Percentiles rank a stretch among this genome's conserved stretches.
phyloP scores from a whole-genome alignment of 2,888 invertebrate species.

The Magallana nippona region DNA sequence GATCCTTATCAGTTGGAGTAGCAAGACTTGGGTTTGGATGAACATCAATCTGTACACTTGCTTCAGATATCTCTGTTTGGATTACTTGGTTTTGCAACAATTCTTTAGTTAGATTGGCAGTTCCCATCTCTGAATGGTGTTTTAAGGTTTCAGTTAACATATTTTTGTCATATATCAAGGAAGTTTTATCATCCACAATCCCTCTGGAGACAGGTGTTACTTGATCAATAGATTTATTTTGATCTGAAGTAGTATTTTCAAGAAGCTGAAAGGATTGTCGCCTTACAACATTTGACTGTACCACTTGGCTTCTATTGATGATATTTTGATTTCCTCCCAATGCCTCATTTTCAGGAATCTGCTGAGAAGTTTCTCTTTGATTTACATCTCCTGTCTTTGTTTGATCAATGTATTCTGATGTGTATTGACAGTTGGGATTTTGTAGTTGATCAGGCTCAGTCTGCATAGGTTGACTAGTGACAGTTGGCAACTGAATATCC shows the following conservation, averaged over 20 bases:
- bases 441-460: neutral
- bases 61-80: neutral
- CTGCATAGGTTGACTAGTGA: neutral
- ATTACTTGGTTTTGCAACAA: neutral
- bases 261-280: slow-evolving; percentile 12
- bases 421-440: neutral
- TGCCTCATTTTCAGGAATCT: neutral
- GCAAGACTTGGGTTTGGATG: too few species aligned
- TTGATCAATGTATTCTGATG: neutral
- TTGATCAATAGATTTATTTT: neutral
- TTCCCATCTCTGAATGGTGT: neutral
- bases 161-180: neutral
- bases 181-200: neutral
- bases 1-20: too few species aligned
- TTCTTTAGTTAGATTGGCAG: neutral
- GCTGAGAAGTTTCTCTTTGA: neutral
- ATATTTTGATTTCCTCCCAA: neutral
- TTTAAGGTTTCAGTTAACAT: neutral
- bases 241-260: neutral
- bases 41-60: too few species aligned
- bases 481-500: neutral
- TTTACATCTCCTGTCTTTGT: neutral
- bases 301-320: neutral
- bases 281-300: neutral
- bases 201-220: neutral